Percentiles rank a stretch among this genome's conserved stretches.
phyloP scores from a whole-genome alignment of 2,797 vertebrate genomes.

The Enteromius anoplus region DNA sequence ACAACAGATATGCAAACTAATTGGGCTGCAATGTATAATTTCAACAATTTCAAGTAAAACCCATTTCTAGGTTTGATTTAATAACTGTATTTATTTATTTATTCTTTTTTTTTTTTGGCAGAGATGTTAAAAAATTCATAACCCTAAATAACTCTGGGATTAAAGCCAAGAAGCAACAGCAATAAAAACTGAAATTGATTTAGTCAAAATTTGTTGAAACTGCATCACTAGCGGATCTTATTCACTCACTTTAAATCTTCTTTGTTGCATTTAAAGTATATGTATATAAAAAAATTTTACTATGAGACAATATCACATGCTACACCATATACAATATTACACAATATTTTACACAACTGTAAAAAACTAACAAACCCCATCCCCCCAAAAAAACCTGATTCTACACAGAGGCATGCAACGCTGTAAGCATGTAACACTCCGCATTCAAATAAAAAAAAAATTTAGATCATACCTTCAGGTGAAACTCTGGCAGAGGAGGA shows the following conservation, averaged over 20 bases:
- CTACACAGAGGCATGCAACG: not conserved
- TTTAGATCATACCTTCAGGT: constrained; percentile 56
- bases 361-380: not conserved
- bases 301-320: not conserved
- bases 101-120: not conserved
- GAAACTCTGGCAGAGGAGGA: constrained; percentile 49
- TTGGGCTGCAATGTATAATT: not conserved
- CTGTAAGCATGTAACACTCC: not conserved
- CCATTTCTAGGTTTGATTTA: not conserved
- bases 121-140: not conserved
- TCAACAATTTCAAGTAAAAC: not conserved
- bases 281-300: not conserved
- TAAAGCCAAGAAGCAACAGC: not conserved
- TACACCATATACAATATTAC: not conserved
- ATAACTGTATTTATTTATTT: too few species aligned
- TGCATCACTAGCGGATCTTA: not conserved
- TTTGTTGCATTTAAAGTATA: not conserved
- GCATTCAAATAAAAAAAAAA: not conserved
- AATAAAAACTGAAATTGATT: not conserved
- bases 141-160: not conserved
- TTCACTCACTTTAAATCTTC: not conserved
- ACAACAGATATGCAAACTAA: not conserved
- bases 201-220: not conserved
- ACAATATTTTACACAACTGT: not conserved
- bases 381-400: not conserved